Percentiles rank a stretch among this genome's conserved stretches.
phyloP scores from a whole-genome alignment of 2,113 vertebrate species.

The Zootoca vivipara region DNA sequence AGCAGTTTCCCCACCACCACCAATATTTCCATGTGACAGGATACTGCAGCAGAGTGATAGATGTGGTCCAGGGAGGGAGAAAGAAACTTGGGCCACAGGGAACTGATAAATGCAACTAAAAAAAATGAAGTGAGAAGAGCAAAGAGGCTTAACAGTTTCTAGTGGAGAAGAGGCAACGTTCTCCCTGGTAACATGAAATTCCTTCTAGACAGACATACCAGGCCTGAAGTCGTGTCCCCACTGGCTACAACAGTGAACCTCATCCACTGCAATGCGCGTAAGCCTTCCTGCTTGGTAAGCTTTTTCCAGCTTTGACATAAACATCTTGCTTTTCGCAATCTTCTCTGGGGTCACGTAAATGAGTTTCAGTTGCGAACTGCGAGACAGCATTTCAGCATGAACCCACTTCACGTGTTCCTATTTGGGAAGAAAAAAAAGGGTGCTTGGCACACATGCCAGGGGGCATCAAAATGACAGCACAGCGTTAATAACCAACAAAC shows the following conservation, averaged over 20 bases:
- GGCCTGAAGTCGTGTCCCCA: slow-evolving; percentile 99
- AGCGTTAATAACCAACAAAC: not conserved
- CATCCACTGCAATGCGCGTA: slow-evolving; percentile 89
- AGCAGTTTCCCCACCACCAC: too few species aligned
- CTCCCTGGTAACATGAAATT: not conserved
- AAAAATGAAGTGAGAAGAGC: not conserved
- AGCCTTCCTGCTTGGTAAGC: slow-evolving; percentile 85
- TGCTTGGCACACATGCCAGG: not conserved
- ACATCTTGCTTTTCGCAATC: slow-evolving; percentile 96
- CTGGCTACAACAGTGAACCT: slow-evolving; percentile 98
- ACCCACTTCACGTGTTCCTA: slow-evolving; percentile 92
- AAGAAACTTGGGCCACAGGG: not conserved
- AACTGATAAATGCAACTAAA: not conserved
- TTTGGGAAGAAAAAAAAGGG: not conserved
- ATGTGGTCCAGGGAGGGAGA: not conserved
- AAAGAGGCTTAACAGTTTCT: not conserved
- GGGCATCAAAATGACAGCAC: not conserved
- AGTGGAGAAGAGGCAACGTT: not conserved
- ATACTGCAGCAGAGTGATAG: not conserved
- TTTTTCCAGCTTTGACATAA: slow-evolving; percentile 97
- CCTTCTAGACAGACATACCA: slow-evolving; percentile 72
- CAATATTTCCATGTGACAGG: not conserved
- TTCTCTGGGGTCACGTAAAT: slow-evolving; percentile 97
- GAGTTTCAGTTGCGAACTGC: slow-evolving; percentile 82
- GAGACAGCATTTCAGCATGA: slow-evolving; percentile 83